Evolutionary conservation across 30 jellyfish, hydroid and myxozoan species (phyloP).

Genomic region (Aurelia sp.): DNA sequence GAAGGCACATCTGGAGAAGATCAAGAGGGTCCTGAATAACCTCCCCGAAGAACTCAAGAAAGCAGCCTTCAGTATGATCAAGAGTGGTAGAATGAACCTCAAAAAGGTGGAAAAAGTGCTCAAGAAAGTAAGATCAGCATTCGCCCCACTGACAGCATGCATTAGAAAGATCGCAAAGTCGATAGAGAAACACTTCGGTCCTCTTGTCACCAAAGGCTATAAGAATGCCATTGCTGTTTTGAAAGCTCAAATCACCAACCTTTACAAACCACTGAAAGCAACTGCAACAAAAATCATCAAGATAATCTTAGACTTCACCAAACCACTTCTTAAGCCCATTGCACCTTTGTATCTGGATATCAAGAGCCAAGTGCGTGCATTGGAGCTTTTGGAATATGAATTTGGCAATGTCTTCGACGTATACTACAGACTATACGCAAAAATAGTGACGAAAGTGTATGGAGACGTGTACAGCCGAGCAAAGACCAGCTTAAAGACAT

Average conservation of each 20-base stretch:
- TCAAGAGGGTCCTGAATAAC: conserved; percentile 32
- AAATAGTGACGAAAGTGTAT: neutral
- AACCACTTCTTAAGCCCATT: conserved; percentile 77
- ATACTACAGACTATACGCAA: neutral
- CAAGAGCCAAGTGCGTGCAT: conserved; percentile 63
- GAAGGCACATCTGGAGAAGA: conserved; percentile 39
- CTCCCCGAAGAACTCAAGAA: conserved; percentile 73
- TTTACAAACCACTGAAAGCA: conserved; percentile 40
- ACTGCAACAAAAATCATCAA: conserved; percentile 10
- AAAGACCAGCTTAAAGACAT: neutral
- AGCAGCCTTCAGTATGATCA: conserved; percentile 26
- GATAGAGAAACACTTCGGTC: conserved; percentile 79
- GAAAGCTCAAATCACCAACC: conserved; percentile 30
- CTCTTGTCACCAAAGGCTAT: conserved; percentile 53
- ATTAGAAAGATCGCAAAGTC: conserved; percentile 51
- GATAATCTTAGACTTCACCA: conserved; percentile 35
- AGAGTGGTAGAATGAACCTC: conserved; percentile 15
- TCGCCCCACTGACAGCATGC: conserved; percentile 76
- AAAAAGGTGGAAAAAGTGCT: conserved; percentile 16
- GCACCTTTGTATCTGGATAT: conserved; percentile 60
- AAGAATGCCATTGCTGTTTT: conserved; percentile 4
- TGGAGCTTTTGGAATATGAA: conserved; percentile 50
- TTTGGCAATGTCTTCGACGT: conserved; percentile 22
- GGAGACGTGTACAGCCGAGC: neutral
- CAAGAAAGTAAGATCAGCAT: conserved; percentile 16